These are phyloP conservation scores for Hesperophylax magnus DNA, from an alignment of 1,140 invertebrate genomes.

Conservation along the genomic window DNA sequence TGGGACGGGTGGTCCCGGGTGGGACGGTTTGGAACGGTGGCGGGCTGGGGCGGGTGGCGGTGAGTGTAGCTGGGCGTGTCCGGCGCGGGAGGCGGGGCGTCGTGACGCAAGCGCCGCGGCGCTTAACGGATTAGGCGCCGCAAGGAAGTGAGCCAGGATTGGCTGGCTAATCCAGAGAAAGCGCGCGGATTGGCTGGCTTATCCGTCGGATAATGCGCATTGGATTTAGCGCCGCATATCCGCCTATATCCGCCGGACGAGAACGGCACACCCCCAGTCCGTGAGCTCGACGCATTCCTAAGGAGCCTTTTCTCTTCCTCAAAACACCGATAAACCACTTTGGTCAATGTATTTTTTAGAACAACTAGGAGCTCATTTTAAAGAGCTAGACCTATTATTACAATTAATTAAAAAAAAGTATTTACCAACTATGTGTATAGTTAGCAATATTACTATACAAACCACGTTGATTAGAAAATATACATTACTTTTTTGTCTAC, in stretches of 20 bases:
- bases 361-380: too few relatives aligned
- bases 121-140: slow-evolving; percentile 48
- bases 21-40: too few relatives aligned
- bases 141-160: slow-evolving; percentile 36
- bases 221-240: slow-evolving; percentile 47
- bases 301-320: too few relatives aligned
- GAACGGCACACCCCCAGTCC: slow-evolving; percentile 14
- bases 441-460: too few relatives aligned
- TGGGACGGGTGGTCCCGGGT: too few relatives aligned
- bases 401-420: too few relatives aligned
- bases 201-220: slow-evolving; percentile 50
- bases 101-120: slow-evolving; percentile 49
- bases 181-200: slow-evolving; percentile 34
- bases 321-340: too few relatives aligned
- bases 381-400: too few relatives aligned
- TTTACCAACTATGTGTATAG: too few relatives aligned
- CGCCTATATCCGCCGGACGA: slow-evolving; percentile 23
- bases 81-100: slow-evolving; percentile 49
- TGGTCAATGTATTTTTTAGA: too few relatives aligned
- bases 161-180: slow-evolving; percentile 20
- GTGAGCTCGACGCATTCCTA: not conserved
- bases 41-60: slow-evolving; percentile 22
- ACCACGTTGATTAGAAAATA: too few relatives aligned
- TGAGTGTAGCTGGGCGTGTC: slow-evolving; percentile 34
- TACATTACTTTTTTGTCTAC: too few relatives aligned